These are phyloP conservation scores for Phrynosoma platyrhinos DNA, from an alignment of 2,113 vertebrate genomes.

Conservation along the genomic window DNA sequence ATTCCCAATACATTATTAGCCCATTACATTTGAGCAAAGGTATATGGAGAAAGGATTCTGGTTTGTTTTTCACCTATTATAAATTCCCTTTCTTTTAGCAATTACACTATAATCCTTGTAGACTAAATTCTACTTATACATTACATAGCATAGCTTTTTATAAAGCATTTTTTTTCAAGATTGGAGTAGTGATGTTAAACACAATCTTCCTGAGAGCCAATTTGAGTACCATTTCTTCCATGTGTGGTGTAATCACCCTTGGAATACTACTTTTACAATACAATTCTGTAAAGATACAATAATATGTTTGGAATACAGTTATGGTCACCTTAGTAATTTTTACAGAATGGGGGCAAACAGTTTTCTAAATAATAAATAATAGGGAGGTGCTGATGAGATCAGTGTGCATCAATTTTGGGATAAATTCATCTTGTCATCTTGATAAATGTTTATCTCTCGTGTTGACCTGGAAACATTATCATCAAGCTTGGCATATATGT, in stretches of 20 bases:
- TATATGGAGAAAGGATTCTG: background rate
- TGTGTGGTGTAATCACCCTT: too few species aligned
- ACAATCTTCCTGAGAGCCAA: background rate
- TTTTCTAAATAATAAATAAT: background rate
- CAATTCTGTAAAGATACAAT: too few species aligned
- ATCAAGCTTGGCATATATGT: background rate
- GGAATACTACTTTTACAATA: too few species aligned
- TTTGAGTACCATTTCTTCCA: background rate
- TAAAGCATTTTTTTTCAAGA: background rate
- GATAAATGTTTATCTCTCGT: background rate
- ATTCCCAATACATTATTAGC: background rate
- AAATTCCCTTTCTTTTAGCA: background rate
- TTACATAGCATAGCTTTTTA: background rate
- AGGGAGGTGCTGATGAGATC: background rate
- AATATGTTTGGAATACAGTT: background rate
- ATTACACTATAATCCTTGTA: background rate
- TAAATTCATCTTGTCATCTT: background rate
- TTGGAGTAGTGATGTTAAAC: background rate
- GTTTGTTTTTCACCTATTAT: background rate
- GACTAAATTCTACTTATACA: background rate
- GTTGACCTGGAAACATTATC: background rate
- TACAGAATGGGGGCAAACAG: background rate
- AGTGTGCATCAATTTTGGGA: background rate
- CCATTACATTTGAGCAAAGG: background rate
- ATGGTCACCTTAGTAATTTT: background rate